These are phyloP conservation scores for Camelus bactrianus DNA, from an alignment of 2,113 vertebrate species.

Conservation along the genomic window DNA sequence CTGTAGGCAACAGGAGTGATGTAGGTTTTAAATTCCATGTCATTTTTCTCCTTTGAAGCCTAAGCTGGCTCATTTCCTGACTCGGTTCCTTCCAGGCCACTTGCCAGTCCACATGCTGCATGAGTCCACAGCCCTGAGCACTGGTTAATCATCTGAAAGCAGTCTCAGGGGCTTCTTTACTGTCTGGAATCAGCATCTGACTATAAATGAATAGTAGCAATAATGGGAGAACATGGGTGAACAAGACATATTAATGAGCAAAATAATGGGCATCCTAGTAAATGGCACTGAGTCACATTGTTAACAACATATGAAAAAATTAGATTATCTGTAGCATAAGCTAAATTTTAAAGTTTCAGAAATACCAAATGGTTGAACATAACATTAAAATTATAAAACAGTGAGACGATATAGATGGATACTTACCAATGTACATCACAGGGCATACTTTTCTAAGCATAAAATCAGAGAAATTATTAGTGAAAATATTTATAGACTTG, in stretches of 20 bases:
- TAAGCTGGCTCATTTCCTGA: neutral
- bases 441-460: neutral
- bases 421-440: neutral
- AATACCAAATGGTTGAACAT: neutral
- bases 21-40: neutral
- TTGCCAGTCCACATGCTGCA: neutral
- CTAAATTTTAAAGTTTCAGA: neutral
- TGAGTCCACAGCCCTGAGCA: neutral
- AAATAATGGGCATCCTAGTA: neutral
- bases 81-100: neutral
- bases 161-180: neutral
- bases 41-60: neutral
- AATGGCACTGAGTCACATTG: neutral
- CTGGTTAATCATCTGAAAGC: neutral
- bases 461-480: neutral
- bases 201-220: neutral
- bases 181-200: neutral
- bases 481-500: neutral
- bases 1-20: neutral
- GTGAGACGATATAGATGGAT: neutral
- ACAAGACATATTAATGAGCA: neutral
- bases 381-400: neutral
- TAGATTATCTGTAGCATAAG: neutral
- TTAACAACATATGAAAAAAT: neutral
- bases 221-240: neutral